Base-by-base conservation (phyloP, 23 tunicate genomes). In the Styela clava region DNA sequence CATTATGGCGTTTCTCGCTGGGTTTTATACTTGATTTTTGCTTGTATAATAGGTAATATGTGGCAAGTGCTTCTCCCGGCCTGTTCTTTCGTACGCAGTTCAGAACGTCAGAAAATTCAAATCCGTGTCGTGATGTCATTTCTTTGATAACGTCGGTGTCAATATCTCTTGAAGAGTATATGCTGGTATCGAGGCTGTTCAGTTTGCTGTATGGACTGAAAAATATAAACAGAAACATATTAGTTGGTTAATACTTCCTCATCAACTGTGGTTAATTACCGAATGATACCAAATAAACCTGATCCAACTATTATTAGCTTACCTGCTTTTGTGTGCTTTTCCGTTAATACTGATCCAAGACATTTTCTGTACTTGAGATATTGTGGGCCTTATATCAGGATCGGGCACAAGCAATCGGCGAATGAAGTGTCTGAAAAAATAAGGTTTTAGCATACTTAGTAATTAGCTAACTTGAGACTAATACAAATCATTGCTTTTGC, bases 1-100 rank as follows among this genome's bases (percentile, higher is more conserved):
- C 78, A 34, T 23, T 35, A 25, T 0, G n/a, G 21, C 56, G 56
- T 73, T 73, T 73, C 31, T 29, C 30, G 31, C 31, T 67, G 71
- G 31, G 78, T 1, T 73, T 65, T 16, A 65, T 34, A 1, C 61
- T 16, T 31, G 25, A 16, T 73, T 68, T 78, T 64, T 68, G 51
- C 64, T 74, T 78, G 52, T 1, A 7, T 25, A 95, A 79, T 0
- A 95, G 89, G 67, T 95, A 88, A 78, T 95, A 95, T 9, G 96
- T 90, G 77, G 99, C 87, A 12, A 95, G 86, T 2, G 79, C 93
- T 25, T 87, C 92, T 0, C 94, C 91, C 0, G 99, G 99, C 18
- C 96, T 67, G 64, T 95, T 92, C 52, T 87, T 90, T 31, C 87
- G 89, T 22, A 95, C 99, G 76, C 89, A 86, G 44, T 87, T 81